These are phyloP conservation scores for Oegoconia quadripuncta DNA, from an alignment of 2,888 invertebrate genomes.

Conservation along the genomic window DNA sequence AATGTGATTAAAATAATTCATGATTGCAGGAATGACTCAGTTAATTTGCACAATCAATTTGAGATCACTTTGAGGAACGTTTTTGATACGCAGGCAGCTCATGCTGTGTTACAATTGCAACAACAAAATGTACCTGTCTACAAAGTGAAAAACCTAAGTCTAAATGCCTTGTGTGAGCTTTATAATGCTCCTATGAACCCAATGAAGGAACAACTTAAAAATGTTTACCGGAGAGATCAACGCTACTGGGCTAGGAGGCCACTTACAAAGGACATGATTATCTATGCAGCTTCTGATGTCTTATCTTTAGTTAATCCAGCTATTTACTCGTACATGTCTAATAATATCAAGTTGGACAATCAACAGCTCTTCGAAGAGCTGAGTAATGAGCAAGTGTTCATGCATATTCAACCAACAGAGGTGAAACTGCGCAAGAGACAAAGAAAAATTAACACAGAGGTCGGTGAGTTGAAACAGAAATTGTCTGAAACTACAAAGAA, in stretches of 20 bases:
- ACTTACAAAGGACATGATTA: slow-evolving; percentile 92
- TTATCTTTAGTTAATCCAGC: slow-evolving; percentile 91
- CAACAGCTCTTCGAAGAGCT: slow-evolving; percentile 87
- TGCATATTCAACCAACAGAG: slow-evolving; percentile 91
- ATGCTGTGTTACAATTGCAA: slow-evolving; percentile 94
- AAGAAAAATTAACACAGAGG: slow-evolving; percentile 94
- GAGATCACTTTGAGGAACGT: slow-evolving; percentile 90
- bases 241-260: slow-evolving; percentile 94
- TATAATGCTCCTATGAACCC: slow-evolving; percentile 94
- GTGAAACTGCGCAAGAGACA: slow-evolving; percentile 93
- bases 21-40: slow-evolving; percentile 94
- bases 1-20: slow-evolving; percentile 93
- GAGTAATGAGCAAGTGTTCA: slow-evolving; percentile 91
- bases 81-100: slow-evolving; percentile 96
- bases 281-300: slow-evolving; percentile 94
- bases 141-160: slow-evolving; percentile 95
- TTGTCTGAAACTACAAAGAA: slow-evolving; percentile 89
- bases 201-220: slow-evolving; percentile 93
- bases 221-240: slow-evolving; percentile 90
- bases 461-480: slow-evolving; percentile 90
- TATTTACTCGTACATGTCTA: slow-evolving; percentile 84
- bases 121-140: slow-evolving; percentile 94
- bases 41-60: slow-evolving; percentile 91
- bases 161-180: slow-evolving; percentile 93
- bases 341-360: slow-evolving; percentile 85